Percentiles rank a stretch among this genome's conserved stretches.
Evolutionary conservation across 2,888 invertebrate species (phyloP).

Genomic region (Caenorhabditis macrosperma): DNA sequence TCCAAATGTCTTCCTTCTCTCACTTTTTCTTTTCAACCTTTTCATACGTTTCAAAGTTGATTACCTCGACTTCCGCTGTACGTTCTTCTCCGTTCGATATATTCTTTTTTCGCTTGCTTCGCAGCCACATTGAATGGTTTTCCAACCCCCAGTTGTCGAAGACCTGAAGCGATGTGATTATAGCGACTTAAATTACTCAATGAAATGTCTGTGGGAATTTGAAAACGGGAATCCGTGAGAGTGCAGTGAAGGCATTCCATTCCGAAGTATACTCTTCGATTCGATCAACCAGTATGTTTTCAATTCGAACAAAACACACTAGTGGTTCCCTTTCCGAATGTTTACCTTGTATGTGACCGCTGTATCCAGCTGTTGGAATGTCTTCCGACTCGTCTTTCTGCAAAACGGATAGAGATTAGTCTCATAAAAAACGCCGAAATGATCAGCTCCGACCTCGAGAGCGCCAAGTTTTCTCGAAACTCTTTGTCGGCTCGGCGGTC

Average conservation of each 20-base stretch:
- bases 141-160: conserved; percentile 66
- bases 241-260: neutral
- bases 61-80: conserved; percentile 61
- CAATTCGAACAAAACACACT: neutral
- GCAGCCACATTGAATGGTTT: conserved; percentile 71
- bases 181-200: neutral
- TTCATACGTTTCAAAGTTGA: conserved; percentile 14
- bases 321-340: neutral
- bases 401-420: conserved; percentile 28
- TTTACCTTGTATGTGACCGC: conserved; percentile 70
- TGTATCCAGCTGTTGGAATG: conserved; percentile 71
- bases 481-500: conserved; percentile 56
- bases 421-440: conserved; percentile 25
- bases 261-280: neutral
- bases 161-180: conserved; percentile 53
- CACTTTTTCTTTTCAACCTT: neutral
- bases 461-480: conserved; percentile 48
- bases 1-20: neutral
- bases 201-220: too few relatives aligned
- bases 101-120: conserved; percentile 70
- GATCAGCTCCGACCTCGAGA: conserved; percentile 40
- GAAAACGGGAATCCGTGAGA: conserved; percentile 7
- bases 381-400: conserved; percentile 61
- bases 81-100: conserved; percentile 63
- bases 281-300: neutral